Evolutionary conservation across 2,797 vertebrate genomes (phyloP), one percentile per base, ranked within the genome.

Genomic region (Anolis apletophallus): DNA sequence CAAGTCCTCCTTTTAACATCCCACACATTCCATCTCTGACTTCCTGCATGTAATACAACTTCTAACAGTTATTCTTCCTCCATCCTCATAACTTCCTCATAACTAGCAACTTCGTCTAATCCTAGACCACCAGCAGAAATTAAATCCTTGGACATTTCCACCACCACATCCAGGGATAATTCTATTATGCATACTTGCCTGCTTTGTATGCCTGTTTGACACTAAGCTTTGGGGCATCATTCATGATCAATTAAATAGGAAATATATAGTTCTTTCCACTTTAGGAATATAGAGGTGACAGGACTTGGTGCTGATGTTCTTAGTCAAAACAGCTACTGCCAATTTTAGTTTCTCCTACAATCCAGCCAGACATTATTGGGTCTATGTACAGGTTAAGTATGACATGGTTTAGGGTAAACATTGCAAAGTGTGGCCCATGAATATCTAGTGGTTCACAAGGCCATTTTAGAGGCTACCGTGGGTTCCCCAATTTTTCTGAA

Each of bases 61-160:
- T 79, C 67, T 29, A 54, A 61, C 34, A 3, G 46, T 46, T 52
- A 76, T 17, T 55, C 13, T 40, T 67, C 17, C 52, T 64, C 16
- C 26, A 64, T 32, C 61, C 50, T 64, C 64, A n/a, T 26, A 77
- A 67, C 64, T 77, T 71, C 80, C 64, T 82, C 52, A 26, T 32
- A 83, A 79, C 86, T 50, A 72, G 40, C 32, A 83, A 50, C 16
- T 81, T 87, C 19, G 29, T 69, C 50, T 68, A 34, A 14, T 78
- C 23, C 57, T n/a, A n/a, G n/a, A 40, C 23, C 17, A 78, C 52
- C 74, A 73, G 21, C 61, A 14, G 72, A 76, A 83, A 68, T 82
- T n/a, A 69, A 16, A 21, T 40, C 52, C 36, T 19, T 75, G 54
- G 36, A 19, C 72, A 73, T 14, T 77, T 69, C n/a, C 5, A 50